phyloP scores from a whole-genome alignment of 2,888 invertebrate species.

The Agrilus cyanescens region DNA sequence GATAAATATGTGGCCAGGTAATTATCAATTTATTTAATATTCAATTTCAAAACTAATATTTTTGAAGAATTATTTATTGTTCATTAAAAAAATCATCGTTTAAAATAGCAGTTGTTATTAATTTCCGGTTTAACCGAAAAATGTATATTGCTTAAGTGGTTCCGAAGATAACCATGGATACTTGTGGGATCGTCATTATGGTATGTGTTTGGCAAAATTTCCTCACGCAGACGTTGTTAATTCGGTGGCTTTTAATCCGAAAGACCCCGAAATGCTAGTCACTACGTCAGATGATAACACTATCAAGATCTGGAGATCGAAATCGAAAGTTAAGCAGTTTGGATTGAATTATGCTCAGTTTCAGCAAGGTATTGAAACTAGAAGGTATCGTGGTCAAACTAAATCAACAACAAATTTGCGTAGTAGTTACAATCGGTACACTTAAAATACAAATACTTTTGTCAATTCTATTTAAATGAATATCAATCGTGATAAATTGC shows the following conservation, averaged over 20 bases:
- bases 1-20: constrained; percentile 75
- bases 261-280: constrained; percentile 67
- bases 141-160: constrained; percentile 45
- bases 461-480: too few relatives aligned
- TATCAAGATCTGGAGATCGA: constrained; percentile 52
- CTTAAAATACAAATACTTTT: too few relatives aligned
- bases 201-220: constrained; percentile 60
- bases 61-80: too few relatives aligned
- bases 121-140: neutral
- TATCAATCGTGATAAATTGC: too few relatives aligned
- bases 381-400: constrained; percentile 20
- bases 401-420: neutral
- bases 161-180: constrained; percentile 76
- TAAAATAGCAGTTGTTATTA: neutral
- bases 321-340: constrained; percentile 36
- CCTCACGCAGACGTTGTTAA: constrained; percentile 73
- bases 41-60: neutral
- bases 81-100: too few relatives aligned
- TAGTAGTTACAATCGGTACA: neutral
- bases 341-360: constrained; percentile 34
- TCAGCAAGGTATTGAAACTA: constrained; percentile 35
- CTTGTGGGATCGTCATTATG: constrained; percentile 77
- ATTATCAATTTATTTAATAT: constrained; percentile 12
- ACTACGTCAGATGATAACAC: constrained; percentile 73
- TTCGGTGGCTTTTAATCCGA: constrained; percentile 74